Evolutionary conservation across 2,113 vertebrate species (phyloP), one percentile per base, ranked within the genome.

Genomic region (Trinectes maculatus): DNA sequence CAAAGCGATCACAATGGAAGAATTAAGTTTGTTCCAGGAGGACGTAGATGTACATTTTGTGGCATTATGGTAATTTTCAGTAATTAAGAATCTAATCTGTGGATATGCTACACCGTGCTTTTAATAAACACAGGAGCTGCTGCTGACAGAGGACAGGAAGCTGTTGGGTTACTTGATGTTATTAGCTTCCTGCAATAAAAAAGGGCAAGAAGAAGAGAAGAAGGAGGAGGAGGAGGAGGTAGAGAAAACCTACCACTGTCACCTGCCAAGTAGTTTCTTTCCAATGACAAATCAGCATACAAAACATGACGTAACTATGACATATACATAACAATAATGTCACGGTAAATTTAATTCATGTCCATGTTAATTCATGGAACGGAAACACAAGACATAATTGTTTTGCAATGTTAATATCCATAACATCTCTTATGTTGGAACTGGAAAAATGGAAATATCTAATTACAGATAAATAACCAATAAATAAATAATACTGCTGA

Each of bases 1-100:
- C 28, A 63, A 57, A 74, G 33, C 43, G 60, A 62, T 71, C 61
- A 58, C 39, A 57, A 56, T 25, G 13, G 40, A 66, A 34, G 55
- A 68, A 71, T 80, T 75, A 81, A 79, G 31, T 74, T 84, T 77
- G 80, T 76, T 86, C 79, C 79, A 60, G 62, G 58, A 81, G 85
- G 79, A 85, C 49, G 10, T 42, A 53, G 34, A 72, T 67, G 44
- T 51, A 67, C 48, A 63, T 78, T 74, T 83, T 76, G 71, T 84
- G 78, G 53, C 74, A 67, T 71, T 61, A 69, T 77, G 82, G 66
- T 79, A 82, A 86, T 90, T 87, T 86, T 79, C 54, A 74, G 69
- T 91, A 90, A 87, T 93, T 91, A 92, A 87, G 80, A 92, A 92
- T 89, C 83, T 88, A 92, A 92, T 89, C 89, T 93, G 85, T 69